phyloP scores from a whole-genome alignment of 2,113 vertebrate species.

The Canis aureus region DNA sequence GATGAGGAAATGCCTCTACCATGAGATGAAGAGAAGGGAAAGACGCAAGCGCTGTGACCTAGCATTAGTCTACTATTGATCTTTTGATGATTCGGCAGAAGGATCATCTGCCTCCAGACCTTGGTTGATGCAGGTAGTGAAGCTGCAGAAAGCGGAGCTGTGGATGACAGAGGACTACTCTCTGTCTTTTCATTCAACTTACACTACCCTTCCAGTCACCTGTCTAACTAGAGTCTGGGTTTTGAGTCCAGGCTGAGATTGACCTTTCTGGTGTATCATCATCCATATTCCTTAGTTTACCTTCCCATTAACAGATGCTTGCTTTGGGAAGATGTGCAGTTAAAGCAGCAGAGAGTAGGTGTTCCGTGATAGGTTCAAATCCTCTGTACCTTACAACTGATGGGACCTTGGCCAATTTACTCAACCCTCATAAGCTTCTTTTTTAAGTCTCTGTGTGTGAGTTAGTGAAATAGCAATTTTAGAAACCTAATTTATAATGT shows the following conservation, averaged over 20 bases:
- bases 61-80: not conserved
- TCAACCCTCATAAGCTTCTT: not conserved
- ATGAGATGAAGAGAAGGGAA: not conserved
- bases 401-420: not conserved
- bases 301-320: not conserved
- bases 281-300: not conserved
- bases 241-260: not conserved
- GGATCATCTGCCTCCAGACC: not conserved
- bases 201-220: too few species aligned
- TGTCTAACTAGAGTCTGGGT: not conserved
- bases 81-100: not conserved
- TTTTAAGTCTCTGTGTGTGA: not conserved
- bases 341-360: not conserved
- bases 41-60: not conserved
- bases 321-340: not conserved
- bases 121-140: not conserved
- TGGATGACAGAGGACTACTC: not conserved
- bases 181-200: not conserved
- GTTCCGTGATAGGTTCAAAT: not conserved
- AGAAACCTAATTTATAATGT: slow-evolving; percentile 27
- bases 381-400: not conserved
- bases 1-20: not conserved
- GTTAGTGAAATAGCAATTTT: slow-evolving; percentile 38
- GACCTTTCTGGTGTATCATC: not conserved
- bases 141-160: not conserved